phyloP scores from a whole-genome alignment of 2,888 invertebrate species.

The Dinocampus coccinellae region DNA sequence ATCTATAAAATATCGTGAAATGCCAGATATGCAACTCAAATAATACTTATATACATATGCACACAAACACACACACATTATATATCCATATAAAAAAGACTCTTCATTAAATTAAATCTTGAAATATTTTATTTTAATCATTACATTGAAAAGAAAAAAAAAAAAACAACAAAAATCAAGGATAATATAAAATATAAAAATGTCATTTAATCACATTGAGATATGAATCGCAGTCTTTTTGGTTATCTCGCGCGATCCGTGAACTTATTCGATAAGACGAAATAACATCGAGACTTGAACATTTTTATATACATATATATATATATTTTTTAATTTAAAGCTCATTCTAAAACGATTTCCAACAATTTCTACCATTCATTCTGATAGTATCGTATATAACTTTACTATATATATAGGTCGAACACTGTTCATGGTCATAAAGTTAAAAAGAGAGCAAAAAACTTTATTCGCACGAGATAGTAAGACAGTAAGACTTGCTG shows the following conservation, averaged over 20 bases:
- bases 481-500: slow-evolving; percentile 10
- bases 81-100: no score
- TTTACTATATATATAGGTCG: background rate
- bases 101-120: no score
- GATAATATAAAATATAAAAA: background rate
- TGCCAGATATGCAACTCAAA: slow-evolving; percentile 30
- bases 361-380: slow-evolving; percentile 19
- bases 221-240: background rate
- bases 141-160: background rate
- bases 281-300: slow-evolving; percentile 14
- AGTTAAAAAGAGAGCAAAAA: slow-evolving; percentile 20
- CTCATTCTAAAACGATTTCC: slow-evolving; percentile 26
- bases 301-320: slow-evolving; percentile 4
- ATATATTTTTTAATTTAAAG: slow-evolving; percentile 29
- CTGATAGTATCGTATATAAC: slow-evolving; percentile 23
- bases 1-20: slow-evolving; percentile 61
- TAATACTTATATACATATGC: no score
- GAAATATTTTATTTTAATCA: background rate
- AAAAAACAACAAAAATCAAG: background rate
- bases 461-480: slow-evolving; percentile 21
- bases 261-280: slow-evolving; percentile 26
- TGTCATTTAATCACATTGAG: background rate
- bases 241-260: slow-evolving; percentile 10
- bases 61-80: no score
- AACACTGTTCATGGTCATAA: slow-evolving; percentile 20